Base-by-base conservation (phyloP, 1,140 invertebrate species). In the Calycopis cecrops region DNA sequence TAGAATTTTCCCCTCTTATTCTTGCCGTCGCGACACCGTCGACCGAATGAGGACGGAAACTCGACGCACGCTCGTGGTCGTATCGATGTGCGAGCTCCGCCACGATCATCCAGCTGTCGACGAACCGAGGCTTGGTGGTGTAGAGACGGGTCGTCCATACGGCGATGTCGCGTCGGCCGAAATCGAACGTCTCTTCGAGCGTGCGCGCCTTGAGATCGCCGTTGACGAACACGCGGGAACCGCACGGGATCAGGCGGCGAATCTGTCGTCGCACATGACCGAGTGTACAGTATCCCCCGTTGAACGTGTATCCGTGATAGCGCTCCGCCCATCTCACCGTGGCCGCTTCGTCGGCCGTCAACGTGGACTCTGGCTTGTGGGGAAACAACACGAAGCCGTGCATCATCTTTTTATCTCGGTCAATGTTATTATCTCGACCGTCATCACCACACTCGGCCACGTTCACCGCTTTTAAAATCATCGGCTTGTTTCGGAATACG, bases 401-500 rank as follows among this genome's bases (percentile, higher is more conserved):
- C 48, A 14, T 50, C 35, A 9, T 7, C 35, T n/a, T 8, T 8
- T 37, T n/a, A 28, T 6, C 21, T 3, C 21, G 21, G 21, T 28
- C 21, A 28, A 28, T 28, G 6, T 28, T 28, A 28, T 6, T 28
- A 28, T 6, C n/a, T n/a, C n/a, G n/a, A 4, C 28, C 10, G 48
- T 12, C 48, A 9, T 2, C n/a, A 34, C 28, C 33, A 16, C 48
- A 50, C 33, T 50, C 34, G 12, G 35, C n/a, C 48, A 50, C 28
- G 34, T 50, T 50, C 33, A 50, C 48, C 28, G 48, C 48, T 34
- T 50, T 50, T 50, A 35, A 35, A 35, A 50, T 35, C 48, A 50
- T 50, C 16, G 48, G 48, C 14, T 28, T 28, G 28, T 34, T 28
- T 14, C 16, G 33, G 33, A 50, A 50, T 9, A 50, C 33, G 28